Conservation (phyloP, 2,113 vertebrate genomes). For the Columbina picui region DNA sequence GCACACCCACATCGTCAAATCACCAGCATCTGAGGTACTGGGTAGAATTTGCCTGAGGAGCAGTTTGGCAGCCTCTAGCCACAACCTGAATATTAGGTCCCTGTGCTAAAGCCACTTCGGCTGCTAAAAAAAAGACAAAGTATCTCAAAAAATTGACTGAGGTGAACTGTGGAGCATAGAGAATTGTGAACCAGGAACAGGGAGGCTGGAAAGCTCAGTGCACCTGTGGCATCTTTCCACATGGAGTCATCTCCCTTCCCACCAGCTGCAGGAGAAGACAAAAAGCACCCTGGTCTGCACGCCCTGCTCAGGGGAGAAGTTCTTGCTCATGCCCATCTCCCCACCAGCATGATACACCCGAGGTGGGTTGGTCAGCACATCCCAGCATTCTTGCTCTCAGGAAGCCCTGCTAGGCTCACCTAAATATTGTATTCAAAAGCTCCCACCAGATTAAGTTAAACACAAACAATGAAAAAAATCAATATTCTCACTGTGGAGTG, state of each 20-base stretch:
- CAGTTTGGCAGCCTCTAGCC: not conserved
- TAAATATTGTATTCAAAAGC: not conserved
- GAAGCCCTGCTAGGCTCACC: not conserved
- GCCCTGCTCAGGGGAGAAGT: not conserved
- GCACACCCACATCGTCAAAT: not conserved
- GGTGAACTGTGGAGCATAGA: not conserved
- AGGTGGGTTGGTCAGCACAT: rapidly evolving
- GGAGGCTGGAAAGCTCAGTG: not conserved
- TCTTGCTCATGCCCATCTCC: not conserved
- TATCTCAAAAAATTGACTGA: not conserved
- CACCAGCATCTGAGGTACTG: not conserved
- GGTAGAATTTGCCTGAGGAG: not conserved
- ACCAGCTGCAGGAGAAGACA: not conserved
- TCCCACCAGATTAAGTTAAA: not conserved
- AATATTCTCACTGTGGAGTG: slow-evolving; percentile 4
- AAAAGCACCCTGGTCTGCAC: rapidly evolving
- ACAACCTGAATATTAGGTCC: not conserved
- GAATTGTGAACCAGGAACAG: not conserved
- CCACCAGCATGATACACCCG: rapidly evolving
- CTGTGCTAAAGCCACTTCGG: not conserved
- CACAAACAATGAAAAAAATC: not conserved
- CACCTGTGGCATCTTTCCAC: rapidly evolving
- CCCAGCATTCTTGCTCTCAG: not conserved
- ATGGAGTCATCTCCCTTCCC: not conserved
- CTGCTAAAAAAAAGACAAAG: not conserved